These are phyloP conservation scores for Zhuqinia jingwanae DNA, from an alignment of 2,888 invertebrate genomes.

Conservation along the genomic window DNA sequence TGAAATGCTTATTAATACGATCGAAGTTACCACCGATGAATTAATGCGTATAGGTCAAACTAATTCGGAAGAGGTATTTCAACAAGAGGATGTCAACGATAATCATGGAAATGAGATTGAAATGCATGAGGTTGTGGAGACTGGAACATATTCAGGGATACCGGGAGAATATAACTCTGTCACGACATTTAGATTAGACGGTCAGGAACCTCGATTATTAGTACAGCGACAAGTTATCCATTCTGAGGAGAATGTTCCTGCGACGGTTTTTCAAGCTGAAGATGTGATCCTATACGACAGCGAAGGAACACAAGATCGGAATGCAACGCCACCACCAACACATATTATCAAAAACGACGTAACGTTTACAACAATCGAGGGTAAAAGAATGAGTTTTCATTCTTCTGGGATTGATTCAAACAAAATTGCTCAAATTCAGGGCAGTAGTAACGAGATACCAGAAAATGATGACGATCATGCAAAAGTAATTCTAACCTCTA, in stretches of 20 bases:
- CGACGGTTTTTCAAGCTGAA: background rate
- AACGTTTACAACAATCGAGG: slow-evolving; percentile 51
- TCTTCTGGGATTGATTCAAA: too few species aligned
- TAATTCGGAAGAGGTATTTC: slow-evolving; percentile 29
- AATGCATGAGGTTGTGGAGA: background rate
- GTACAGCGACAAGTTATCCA: background rate
- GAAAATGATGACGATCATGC: too few species aligned
- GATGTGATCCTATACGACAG: background rate
- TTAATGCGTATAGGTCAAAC: slow-evolving; percentile 41
- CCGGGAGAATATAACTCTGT: background rate
- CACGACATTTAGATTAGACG: background rate
- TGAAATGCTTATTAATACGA: slow-evolving; percentile 59
- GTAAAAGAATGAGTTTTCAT: slow-evolving; percentile 46
- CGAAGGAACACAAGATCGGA: background rate
- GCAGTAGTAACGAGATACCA: too few species aligned
- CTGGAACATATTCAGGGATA: background rate
- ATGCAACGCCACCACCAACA: background rate
- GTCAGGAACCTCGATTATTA: background rate
- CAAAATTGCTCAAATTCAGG: too few species aligned
- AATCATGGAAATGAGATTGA: background rate
- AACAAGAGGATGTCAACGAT: background rate
- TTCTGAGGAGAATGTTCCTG: background rate
- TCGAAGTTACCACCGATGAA: slow-evolving; percentile 63
- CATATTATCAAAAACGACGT: slow-evolving; percentile 22
- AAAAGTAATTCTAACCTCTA: too few species aligned